phyloP scores from a whole-genome alignment of 2,113 vertebrate species.

The Dicerorhinus sumatrensis region DNA sequence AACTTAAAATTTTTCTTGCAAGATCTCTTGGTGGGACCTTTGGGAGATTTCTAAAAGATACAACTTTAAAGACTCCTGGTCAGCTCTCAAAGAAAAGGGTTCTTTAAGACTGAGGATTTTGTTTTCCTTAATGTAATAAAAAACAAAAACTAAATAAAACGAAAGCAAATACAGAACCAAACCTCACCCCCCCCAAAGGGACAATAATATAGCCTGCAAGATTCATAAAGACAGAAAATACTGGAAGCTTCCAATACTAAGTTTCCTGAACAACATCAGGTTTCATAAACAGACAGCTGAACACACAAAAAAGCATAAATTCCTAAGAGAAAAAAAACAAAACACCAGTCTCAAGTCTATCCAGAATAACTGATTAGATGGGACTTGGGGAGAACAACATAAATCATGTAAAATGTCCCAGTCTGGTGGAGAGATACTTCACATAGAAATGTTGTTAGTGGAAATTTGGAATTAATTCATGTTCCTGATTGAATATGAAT shows the following conservation, averaged over 20 bases:
- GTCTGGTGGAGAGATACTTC: neutral
- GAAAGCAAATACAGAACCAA: conserved; percentile 30
- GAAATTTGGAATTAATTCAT: conserved; percentile 13
- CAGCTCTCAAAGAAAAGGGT: neutral
- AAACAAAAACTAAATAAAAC: conserved; percentile 13
- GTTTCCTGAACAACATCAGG: neutral
- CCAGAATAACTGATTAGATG: neutral
- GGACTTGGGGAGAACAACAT: neutral
- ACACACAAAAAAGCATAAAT: neutral
- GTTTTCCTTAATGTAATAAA: conserved; percentile 30
- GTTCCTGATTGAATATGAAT: neutral
- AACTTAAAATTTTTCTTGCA: neutral
- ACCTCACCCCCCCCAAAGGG: neutral
- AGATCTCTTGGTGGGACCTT: conserved; percentile 2
- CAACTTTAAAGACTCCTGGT: neutral
- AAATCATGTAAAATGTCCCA: neutral
- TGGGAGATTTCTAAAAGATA: neutral
- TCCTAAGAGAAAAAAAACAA: neutral
- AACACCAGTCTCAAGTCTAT: neutral
- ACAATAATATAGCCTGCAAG: neutral
- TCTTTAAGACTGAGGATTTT: neutral
- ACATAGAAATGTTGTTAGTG: neutral
- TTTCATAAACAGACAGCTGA: neutral
- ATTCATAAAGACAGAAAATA: neutral
- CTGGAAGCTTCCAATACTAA: neutral